phyloP scores from a whole-genome alignment of 2,113 vertebrate species.

The cattle (Bos taurus) region ARS-UCD2.0 NC_037335.1:46839001-46839500 shows the following conservation, averaged over 20 bases:
- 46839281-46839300: background rate
- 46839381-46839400: background rate
- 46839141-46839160: background rate
- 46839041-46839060: background rate
- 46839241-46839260: background rate
- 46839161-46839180: background rate
- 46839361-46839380: background rate
- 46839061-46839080: background rate
- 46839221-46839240: background rate
- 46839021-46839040: background rate
- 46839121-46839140: background rate
- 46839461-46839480: background rate
- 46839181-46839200: background rate
- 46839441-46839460: background rate
- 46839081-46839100: background rate
- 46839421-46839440: background rate
- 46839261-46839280: background rate
- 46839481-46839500: background rate
- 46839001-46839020: background rate
- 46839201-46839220: background rate
- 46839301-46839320: background rate
- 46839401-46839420: background rate
- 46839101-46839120: background rate
- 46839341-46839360: background rate
- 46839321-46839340: background rate